phyloP scores from a whole-genome alignment of 2,797 vertebrate species.

The Falco berigora region DNA sequence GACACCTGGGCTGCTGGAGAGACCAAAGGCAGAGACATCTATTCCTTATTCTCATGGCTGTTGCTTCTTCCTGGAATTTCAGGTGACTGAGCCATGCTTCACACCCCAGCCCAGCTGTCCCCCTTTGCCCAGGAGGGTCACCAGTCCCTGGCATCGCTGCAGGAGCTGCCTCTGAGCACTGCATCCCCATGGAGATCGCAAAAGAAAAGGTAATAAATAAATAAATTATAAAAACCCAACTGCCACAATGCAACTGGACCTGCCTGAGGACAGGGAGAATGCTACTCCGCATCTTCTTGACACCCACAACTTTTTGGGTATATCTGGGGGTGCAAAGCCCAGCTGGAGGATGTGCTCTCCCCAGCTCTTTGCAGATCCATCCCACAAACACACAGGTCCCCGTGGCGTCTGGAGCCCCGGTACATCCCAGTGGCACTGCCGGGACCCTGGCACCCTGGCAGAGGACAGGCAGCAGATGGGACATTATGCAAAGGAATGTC shows the following conservation, averaged over 20 bases:
- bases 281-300: neutral
- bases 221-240: accelerated
- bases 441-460: neutral
- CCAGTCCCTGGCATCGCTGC: neutral
- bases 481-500: neutral
- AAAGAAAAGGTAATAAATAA: neutral
- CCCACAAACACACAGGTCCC: neutral
- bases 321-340: neutral
- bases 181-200: neutral
- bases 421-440: neutral
- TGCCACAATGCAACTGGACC: neutral
- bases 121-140: neutral
- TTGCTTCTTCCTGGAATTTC: neutral
- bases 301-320: neutral
- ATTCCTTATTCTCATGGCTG: neutral
- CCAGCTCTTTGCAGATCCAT: neutral
- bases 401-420: neutral
- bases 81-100: neutral
- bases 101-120: neutral
- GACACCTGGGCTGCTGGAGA: neutral
- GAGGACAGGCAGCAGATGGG: neutral
- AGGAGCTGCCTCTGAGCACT: neutral
- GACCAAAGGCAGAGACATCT: neutral
- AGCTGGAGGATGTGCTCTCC: neutral
- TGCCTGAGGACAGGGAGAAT: neutral